Evolutionary conservation across 2,797 vertebrate genomes (phyloP), one percentile per base, ranked within the genome.

Genomic region (Glyptemys insculpta): DNA sequence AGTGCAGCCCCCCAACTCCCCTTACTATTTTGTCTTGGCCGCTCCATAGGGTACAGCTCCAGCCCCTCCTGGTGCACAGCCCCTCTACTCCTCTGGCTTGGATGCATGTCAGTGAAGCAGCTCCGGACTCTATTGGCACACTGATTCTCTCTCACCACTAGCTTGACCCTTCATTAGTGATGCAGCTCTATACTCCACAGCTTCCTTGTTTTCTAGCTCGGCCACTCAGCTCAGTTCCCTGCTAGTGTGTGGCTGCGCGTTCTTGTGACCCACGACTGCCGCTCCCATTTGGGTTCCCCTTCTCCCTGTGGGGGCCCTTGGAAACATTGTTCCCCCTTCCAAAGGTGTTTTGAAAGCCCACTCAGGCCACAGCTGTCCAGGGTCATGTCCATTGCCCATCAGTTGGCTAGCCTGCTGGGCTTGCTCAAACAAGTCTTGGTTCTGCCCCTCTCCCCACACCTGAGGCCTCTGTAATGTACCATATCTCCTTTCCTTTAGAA

Each of bases 111-210:
- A 27, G 8, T 29, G 74, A 78, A 78, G 27, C 44, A 49, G 74
- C 2, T 49, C 27, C 2, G 15, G 74, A 7, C 14, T 15, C 74
- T 49, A 15, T 31, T 78, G 78, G 41, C 6, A 21, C 41, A 72
- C 59, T 3, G 16, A 76, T 7, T 23, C 65, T 15, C 6, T 49
- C 34, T 12, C 31, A 3, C 8, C 18, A 0, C 0, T 50, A 79
- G 5, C 57, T 1, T 1, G 50, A 3, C 44, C 5, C 15, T 15
- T 12, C 15, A 0, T 1, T 25, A 76, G 72, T 25, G 21, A 49
- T 31, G 74, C 74, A 49, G 14, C 27, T 47, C 74, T 49, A 8
- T 78, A 9, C 15, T 14, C 72, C 25, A 16, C 16, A 27, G 41
- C 27, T 76, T 29, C 74, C 44, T 78, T 31, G 44, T 49, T 78